Base-by-base conservation (phyloP, 2,113 vertebrate species). In the Eolophus roseicapilla region DNA sequence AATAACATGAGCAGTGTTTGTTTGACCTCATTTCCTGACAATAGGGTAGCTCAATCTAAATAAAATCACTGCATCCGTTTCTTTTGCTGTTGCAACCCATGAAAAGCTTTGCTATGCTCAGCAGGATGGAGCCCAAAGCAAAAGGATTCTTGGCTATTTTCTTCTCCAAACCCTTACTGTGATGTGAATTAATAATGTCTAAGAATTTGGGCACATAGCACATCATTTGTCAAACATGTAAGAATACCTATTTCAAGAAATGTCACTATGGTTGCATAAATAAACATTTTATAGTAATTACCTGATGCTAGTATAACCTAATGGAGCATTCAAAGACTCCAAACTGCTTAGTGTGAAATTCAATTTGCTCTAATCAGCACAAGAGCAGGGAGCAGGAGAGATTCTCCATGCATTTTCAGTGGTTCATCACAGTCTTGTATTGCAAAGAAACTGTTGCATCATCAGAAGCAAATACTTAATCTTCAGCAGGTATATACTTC, bases 271-370 rank as follows among this genome's bases (percentile, higher is more conserved):
- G 74, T 71, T 87, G 78, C 80, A 79, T 87, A 89, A 88, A 86
- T 71, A 93, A 95, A 85, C 75, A 85, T 80, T 94, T 94, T 64
- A 33, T 78, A 86, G 80, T 91, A 86, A 92, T 94, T 90, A 95
- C 78, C 86, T 78, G 73, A 89, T 92, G 93, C 83, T 90, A 92
- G 83, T 93, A 89, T 91, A 94, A 94, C 53, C 49, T 95, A 95
- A 79, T 84, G 76, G 85, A 88, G 77, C 49, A 5, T 92, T 96
- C 77, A 73, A 28, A 91, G 62, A 82, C 29, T 85, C 65, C 70
- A 41, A 39, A 82, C 63, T 88, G 65, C 86, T 95, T 86, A 57
- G 50, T 92, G 81, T 93, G 91, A 91, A 88, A 91, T 93, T 82
- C 90, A 86, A 82, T 95, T 94, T 92, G 57, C 31, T 81, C 29